Conservation (phyloP, 2,797 vertebrate species). For the Typhlichthys subterraneus region DNA sequence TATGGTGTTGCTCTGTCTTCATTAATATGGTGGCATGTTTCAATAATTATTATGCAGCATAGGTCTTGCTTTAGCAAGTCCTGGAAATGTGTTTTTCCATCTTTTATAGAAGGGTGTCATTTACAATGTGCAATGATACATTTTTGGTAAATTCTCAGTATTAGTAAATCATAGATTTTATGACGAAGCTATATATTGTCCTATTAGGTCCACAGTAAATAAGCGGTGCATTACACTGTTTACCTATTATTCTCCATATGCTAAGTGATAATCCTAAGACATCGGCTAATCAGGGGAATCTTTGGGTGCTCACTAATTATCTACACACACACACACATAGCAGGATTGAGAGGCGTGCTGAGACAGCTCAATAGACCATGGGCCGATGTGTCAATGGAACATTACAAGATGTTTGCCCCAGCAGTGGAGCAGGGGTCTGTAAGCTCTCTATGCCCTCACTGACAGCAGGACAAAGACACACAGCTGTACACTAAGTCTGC, state of each 20-base stretch:
- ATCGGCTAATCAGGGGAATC: conserved; percentile 17
- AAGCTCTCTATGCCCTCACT: conserved; percentile 63
- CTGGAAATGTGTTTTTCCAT: no score
- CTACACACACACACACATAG: conserved; percentile 18
- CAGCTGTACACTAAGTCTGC: conserved; percentile 62
- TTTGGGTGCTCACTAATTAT: conserved; percentile 20
- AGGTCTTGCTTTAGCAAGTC: no score
- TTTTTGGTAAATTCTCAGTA: no score
- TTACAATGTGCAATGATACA: not conserved
- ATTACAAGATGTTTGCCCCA: conserved; percentile 70
- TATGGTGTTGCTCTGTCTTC: no score
- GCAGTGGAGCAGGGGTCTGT: conserved; percentile 61
- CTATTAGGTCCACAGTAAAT: not conserved
- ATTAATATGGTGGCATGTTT: no score
- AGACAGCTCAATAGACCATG: conserved; percentile 69
- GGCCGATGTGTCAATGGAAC: conserved; percentile 76
- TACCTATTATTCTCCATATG: not conserved
- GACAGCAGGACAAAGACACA: conserved; percentile 79
- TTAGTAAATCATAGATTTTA: no score
- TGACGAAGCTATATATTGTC: no score
- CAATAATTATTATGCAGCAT: no score
- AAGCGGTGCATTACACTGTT: not conserved
- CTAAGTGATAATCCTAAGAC: not conserved
- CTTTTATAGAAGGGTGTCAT: not conserved
- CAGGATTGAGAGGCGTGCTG: conserved; percentile 50